Conservation (phyloP, 1,140 invertebrate species). For the Drosophila pectinifera region DNA sequence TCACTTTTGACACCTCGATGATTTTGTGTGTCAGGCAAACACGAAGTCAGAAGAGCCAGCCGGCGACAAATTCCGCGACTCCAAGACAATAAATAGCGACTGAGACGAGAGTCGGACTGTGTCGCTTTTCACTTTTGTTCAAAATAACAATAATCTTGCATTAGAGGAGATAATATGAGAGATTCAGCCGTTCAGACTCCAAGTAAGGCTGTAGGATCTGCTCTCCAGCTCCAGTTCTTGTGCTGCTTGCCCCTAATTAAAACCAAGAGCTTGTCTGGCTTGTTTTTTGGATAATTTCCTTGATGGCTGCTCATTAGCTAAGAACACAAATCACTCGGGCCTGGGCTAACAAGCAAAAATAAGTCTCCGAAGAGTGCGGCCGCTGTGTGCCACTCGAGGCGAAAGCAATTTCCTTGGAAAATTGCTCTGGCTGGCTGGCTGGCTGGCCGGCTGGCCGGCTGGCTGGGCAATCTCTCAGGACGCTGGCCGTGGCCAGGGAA, state of each 20-base stretch:
- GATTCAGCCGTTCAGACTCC: too few relatives aligned
- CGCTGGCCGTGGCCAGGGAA: conserved; percentile 26
- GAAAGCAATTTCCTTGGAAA: conserved; percentile 82
- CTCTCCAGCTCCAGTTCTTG: conserved; percentile 1
- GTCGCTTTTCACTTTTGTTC: conserved; percentile 72
- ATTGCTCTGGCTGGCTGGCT: conserved; percentile 54
- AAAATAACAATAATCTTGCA: too few relatives aligned
- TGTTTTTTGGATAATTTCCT: conserved; percentile 36
- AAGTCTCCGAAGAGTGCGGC: conserved; percentile 30
- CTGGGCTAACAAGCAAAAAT: conserved; percentile 49
- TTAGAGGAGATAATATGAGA: too few relatives aligned
- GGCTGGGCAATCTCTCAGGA: conserved; percentile 39
- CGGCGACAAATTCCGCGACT: conserved; percentile 47
- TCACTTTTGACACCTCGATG: conserved; percentile 70
- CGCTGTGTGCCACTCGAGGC: conserved; percentile 58
- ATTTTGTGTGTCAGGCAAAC: conserved; percentile 66
- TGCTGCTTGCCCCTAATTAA: not conserved
- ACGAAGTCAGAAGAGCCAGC: conserved; percentile 11
- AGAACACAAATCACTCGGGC: conserved; percentile 49
- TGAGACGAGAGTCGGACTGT: conserved; percentile 19
- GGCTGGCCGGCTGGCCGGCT: conserved; percentile 18
- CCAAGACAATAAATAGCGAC: conserved; percentile 48
- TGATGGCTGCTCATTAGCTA: conserved; percentile 51
- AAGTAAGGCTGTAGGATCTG: not conserved
- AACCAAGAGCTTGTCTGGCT: not conserved